Evolutionary conservation across 2,113 vertebrate genomes (phyloP), one percentile per base, ranked within the genome.

Genomic region (Australoheros scitulus): DNA sequence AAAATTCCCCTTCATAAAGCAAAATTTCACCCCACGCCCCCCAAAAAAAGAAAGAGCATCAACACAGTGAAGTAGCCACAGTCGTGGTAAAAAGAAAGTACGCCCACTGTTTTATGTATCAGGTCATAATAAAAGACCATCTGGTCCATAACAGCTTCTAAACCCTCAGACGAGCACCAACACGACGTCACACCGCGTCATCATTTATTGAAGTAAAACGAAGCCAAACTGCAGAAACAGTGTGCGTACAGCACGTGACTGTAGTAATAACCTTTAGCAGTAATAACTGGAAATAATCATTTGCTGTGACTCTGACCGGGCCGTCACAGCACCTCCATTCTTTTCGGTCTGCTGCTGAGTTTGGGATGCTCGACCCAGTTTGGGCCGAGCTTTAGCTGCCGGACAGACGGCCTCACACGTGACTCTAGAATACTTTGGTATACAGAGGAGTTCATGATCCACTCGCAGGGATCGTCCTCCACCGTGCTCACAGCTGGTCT

Each of bases 361-460:
- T 9, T 38, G 36, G 36, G 36, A 38, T 43, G 41, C 11, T 2
- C 5, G 41, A 20, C 0, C 64, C 15, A 0, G 4, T 18, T 22
- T 47, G 5, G 8, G 18, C 15, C 22, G 26, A 5, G 1, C 22
- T 50, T 26, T 18, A 29, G 41, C 41, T 50, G 41, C 26, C 0
- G 26, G 26, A 26, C 26, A 10, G 3, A 18, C 15, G 0, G 6
- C 22, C 26, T 68, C 15, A 26, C 5, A 11, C 11, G 18, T 68
- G 41, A 47, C 64, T 26, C 41, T 47, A 14, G 38, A 68, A 24
- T 68, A 68, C 26, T 68, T 50, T 47, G 41, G 64, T 18, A 29
- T 68, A 41, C 64, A 47, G 41, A 68, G 41, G 64, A 47, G 64
- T 29, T 50, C 24, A 24, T 50, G 64, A 41, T 68, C 64, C 26